Percentiles rank a stretch among this genome's conserved stretches.
Evolutionary conservation across 2,888 invertebrate species (phyloP).

Genomic region (Tinea trinotella): DNA sequence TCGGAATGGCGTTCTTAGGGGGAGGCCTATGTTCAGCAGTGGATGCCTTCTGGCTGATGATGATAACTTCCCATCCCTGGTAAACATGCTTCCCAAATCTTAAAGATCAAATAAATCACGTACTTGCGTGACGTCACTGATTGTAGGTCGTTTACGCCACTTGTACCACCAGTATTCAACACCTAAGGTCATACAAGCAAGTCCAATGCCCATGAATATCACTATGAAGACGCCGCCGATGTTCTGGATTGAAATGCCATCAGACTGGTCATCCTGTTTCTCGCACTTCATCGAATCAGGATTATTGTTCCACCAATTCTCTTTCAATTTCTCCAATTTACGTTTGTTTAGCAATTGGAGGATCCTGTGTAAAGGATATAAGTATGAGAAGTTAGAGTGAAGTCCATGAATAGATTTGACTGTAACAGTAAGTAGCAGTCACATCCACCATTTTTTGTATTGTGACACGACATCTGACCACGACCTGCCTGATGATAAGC

Average conservation of each 20-base stretch:
- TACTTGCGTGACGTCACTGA: conserved; percentile 76
- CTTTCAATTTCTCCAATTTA: conserved; percentile 92
- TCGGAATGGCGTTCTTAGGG: too few species aligned
- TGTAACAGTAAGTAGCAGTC: too few species aligned
- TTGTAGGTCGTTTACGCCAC: conserved; percentile 75
- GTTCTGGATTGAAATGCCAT: conserved; percentile 97
- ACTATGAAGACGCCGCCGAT: conserved; percentile 99
- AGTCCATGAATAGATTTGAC: not conserved
- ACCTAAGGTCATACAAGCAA: conserved; percentile 91
- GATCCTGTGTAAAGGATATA: conserved; percentile 78
- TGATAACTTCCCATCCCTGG: too few species aligned
- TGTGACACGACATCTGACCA: too few species aligned
- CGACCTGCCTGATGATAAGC: too few species aligned
- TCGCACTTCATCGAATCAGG: conserved; percentile 83
- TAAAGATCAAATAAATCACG: not conserved
- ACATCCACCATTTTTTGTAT: too few species aligned
- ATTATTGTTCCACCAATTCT: conserved; percentile 96
- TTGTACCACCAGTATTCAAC: conserved; percentile 97
- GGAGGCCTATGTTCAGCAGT: too few species aligned
- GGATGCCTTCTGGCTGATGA: too few species aligned
- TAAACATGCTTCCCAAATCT: too few species aligned
- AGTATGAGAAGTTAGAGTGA: not conserved
- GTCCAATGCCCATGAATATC: conserved; percentile 94
- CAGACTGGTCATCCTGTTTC: conserved; percentile 92
- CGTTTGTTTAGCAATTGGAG: conserved; percentile 93